These are phyloP conservation scores for Sarcophaga bullata DNA, from an alignment of 1,140 invertebrate species.

Conservation along the genomic window DNA sequence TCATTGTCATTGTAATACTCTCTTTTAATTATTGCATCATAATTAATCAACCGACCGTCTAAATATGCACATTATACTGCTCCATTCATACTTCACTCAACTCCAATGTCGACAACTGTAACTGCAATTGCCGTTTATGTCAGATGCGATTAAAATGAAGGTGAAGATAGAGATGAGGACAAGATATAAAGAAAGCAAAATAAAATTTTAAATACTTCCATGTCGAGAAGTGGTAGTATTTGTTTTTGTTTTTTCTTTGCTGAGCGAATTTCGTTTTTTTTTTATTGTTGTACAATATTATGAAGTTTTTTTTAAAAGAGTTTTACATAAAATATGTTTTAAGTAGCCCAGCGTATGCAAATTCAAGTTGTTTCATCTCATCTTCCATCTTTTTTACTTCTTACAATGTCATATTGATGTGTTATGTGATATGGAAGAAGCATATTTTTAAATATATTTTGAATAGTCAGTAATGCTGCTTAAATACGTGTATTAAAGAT, in stretches of 20 bases:
- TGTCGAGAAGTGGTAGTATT: not conserved
- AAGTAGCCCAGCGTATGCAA: not conserved
- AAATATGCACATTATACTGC: not conserved
- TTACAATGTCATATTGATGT: not conserved
- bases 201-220: not conserved
- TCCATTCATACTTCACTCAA: not conserved
- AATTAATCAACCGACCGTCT: not conserved
- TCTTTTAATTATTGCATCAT: slow-evolving; percentile 11
- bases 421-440: too few species aligned
- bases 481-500: too few species aligned
- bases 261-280: too few species aligned
- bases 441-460: too few species aligned
- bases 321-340: not conserved
- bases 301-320: not conserved
- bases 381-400: not conserved
- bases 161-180: not conserved
- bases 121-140: not conserved
- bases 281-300: too few species aligned
- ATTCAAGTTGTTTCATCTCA: not conserved
- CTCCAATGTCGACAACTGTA: not conserved
- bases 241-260: not conserved
- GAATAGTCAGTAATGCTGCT: too few species aligned
- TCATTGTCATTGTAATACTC: slow-evolving; percentile 3
- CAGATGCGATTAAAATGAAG: not conserved
- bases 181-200: not conserved